Base-by-base conservation (phyloP, 2,113 vertebrate species). In the Emydocephalus ijimae region DNA sequence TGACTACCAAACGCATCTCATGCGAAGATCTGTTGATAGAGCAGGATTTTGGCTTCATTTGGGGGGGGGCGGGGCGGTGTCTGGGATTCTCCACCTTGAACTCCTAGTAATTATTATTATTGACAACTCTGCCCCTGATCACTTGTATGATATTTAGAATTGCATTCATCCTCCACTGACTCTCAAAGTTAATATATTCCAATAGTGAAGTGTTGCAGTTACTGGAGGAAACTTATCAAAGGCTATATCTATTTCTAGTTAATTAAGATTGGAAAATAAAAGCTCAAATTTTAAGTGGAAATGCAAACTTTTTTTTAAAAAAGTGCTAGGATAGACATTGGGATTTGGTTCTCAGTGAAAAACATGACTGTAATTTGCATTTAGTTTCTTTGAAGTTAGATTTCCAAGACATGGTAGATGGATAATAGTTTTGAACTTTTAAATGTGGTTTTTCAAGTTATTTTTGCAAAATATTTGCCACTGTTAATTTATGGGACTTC, bases 11-110 rank as follows among this genome's bases (percentile, higher is more conserved):
- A 39, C 39, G 54, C n/a, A 88, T 5, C 87, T 11, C 9, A 56
- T 56, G n/a, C 1, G 0, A 56, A 21, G 21, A 89, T 56, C 34
- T 39, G 29, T 89, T 89, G 18, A 69, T 9, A 21, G 20, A 23
- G 54, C 34, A 26, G 26, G 23, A 24, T 50, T 50, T 50, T 87
- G 50, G 12, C 50, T 52, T n/a, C 5, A 1, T 4, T 18, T 87
- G 2, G 0, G 0, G 0, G 24, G 0, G 24, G 23, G 0, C 0
- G 0, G 24, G 23, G 0, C 0, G 24, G 0, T 7, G 12, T 24
- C 29, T 43, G 20, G n/a, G 5, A 20, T 39, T 81, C 34, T 81
- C 34, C 2, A 39, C 34, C 69, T 81, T 81, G 34, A 21, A 43
- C 74, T 81, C 2, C n/a, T 39, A 43, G 18, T 81, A 81, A 18